phyloP scores from a whole-genome alignment of 2,888 invertebrate species.

The Cordylochernes scorpioides region DNA sequence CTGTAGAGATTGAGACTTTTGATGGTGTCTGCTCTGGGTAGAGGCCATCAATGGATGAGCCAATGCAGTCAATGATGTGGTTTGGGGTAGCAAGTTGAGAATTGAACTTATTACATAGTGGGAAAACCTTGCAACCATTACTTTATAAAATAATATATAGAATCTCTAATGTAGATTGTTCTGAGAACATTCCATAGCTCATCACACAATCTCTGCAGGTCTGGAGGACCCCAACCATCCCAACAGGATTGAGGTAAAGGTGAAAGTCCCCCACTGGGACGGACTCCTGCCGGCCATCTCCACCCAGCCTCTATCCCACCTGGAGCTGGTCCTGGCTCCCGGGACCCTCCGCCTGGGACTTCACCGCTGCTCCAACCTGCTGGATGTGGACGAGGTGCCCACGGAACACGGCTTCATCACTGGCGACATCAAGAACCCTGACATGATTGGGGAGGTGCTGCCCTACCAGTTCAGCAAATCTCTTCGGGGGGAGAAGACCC shows the following conservation, averaged over 20 bases:
- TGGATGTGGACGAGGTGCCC: conserved; percentile 17
- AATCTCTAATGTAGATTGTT: too few relatives aligned
- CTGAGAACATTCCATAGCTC: too few relatives aligned
- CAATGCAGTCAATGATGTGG: too few relatives aligned
- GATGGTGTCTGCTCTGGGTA: too few relatives aligned
- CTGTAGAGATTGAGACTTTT: too few relatives aligned
- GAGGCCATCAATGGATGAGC: too few relatives aligned
- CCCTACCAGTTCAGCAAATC: conserved; percentile 19
- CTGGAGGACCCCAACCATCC: conserved; percentile 18
- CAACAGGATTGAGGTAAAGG: conserved; percentile 19
- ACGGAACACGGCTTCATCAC: conserved; percentile 19
- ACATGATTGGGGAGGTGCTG: conserved; percentile 17
- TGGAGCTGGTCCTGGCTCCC: conserved; percentile 21
- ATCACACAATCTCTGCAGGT: conserved; percentile 17
- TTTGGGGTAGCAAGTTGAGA: too few relatives aligned
- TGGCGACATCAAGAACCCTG: conserved; percentile 17
- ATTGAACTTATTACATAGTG: too few relatives aligned
- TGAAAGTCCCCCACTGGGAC: conserved; percentile 21
- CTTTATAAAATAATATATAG: too few relatives aligned
- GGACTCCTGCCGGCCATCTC: conserved; percentile 22
- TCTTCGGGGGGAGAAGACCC: conserved; percentile 13
- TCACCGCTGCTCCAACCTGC: conserved; percentile 22
- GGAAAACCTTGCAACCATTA: too few relatives aligned
- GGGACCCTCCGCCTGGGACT: conserved; percentile 19
- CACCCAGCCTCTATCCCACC: conserved; percentile 20